These are phyloP conservation scores for Brachypteracias leptosomus DNA, from an alignment of 2,113 vertebrate species.

Conservation along the genomic window DNA sequence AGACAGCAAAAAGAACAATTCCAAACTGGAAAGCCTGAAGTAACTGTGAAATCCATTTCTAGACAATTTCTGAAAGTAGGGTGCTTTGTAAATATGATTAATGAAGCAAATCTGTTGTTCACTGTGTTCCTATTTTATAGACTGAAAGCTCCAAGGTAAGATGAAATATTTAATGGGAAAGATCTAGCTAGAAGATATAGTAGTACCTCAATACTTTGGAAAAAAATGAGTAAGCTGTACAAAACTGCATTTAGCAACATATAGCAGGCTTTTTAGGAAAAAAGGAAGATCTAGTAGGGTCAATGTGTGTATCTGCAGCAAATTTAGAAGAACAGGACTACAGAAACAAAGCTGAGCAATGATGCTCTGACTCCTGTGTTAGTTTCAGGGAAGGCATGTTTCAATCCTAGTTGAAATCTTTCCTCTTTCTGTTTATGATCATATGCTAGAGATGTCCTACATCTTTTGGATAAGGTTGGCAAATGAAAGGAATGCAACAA, in stretches of 20 bases:
- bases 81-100: not conserved
- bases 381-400: not conserved
- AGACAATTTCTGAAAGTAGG: slow-evolving; percentile 10
- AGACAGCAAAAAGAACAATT: not conserved
- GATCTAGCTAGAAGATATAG: slow-evolving; percentile 18
- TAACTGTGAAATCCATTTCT: slow-evolving; percentile 11
- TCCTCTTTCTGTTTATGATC: not conserved
- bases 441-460: not conserved
- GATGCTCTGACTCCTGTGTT: not conserved
- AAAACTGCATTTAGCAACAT: not conserved
- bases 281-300: not conserved
- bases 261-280: not conserved
- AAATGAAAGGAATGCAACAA: not conserved
- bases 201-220: not conserved
- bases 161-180: slow-evolving; percentile 17
- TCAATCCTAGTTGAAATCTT: not conserved
- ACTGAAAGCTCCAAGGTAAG: slow-evolving; percentile 7
- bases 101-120: not conserved
- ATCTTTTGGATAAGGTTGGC: not conserved
- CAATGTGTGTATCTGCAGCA: not conserved
- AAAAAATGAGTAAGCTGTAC: not conserved
- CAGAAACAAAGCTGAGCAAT: not conserved
- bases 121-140: not conserved
- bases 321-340: not conserved
- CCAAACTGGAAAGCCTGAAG: slow-evolving; percentile 17